Percentiles rank a stretch among this genome's conserved stretches.
Evolutionary conservation across 2,797 vertebrate genomes (phyloP).

Genomic region (Manis crassicaudata): DNA sequence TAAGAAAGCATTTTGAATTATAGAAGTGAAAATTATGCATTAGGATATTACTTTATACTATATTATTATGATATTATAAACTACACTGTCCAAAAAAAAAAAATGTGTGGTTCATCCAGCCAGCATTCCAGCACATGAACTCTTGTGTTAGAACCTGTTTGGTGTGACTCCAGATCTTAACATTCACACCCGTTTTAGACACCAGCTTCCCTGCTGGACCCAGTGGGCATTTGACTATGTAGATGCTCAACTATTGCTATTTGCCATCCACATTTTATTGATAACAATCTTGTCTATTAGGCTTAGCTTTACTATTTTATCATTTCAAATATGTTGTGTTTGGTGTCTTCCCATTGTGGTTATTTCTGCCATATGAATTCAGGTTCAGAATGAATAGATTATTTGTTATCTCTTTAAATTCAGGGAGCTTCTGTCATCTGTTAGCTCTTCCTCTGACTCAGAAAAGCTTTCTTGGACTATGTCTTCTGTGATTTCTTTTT

Average conservation of each 20-base stretch:
- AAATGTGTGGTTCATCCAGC: too few species aligned
- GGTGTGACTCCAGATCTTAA: not conserved
- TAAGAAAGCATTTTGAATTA: not conserved
- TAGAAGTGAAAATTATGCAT: not conserved
- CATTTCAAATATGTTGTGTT: not conserved
- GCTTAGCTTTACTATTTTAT: too few species aligned
- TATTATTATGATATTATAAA: not conserved
- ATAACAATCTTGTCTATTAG: not conserved
- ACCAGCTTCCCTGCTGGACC: not conserved
- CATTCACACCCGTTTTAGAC: not conserved
- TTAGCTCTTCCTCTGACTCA: too few species aligned
- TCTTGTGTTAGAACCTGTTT: not conserved
- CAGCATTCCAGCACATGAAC: not conserved
- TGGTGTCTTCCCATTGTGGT: not conserved
- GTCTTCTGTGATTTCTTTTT: not conserved
- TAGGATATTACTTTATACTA: not conserved
- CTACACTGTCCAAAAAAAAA: not conserved
- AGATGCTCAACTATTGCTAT: too few species aligned
- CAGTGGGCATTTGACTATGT: accelerated
- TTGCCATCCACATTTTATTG: too few species aligned
- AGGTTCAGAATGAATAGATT: not conserved
- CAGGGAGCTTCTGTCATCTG: not conserved
- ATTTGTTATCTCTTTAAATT: not conserved
- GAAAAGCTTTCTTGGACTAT: not conserved
- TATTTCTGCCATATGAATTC: not conserved